phyloP scores from a whole-genome alignment of 2,888 invertebrate genomes.

The Caenorhabditis parvicauda region DNA sequence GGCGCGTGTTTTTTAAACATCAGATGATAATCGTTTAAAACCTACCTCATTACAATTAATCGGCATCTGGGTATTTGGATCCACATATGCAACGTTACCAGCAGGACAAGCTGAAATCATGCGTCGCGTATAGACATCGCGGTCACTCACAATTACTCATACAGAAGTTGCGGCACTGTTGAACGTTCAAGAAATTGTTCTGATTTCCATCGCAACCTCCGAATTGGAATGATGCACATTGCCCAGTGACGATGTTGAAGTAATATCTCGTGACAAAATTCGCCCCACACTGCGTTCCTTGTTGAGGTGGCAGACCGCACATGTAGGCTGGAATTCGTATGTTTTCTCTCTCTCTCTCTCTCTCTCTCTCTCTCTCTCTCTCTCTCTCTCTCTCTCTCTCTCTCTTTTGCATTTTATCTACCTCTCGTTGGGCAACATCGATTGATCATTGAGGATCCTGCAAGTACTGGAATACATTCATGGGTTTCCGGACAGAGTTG shows the following conservation, averaged over 20 bases:
- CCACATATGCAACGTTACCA: slow-evolving; percentile 49
- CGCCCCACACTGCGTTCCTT: slow-evolving; percentile 38
- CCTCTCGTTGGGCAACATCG: slow-evolving; percentile 47
- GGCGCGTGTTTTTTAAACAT: not conserved
- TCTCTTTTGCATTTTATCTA: not conserved
- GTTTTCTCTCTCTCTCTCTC: too few species aligned
- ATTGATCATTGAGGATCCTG: slow-evolving; percentile 34
- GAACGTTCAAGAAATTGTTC: slow-evolving; percentile 50
- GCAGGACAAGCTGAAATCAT: slow-evolving; percentile 33
- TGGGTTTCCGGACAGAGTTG: slow-evolving; percentile 39
- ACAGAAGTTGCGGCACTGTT: slow-evolving; percentile 48
- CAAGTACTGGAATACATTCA: slow-evolving; percentile 43
- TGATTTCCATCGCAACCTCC: slow-evolving; percentile 54
- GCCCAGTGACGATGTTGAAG: slow-evolving; percentile 56
- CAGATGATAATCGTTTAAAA: not conserved
- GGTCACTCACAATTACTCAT: slow-evolving; percentile 29
- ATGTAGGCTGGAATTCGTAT: slow-evolving; percentile 28
- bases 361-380: too few species aligned
- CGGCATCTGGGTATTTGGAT: slow-evolving; percentile 48
- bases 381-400: not conserved
- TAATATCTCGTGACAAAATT: slow-evolving; percentile 40
- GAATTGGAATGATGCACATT: slow-evolving; percentile 50
- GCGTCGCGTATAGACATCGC: too few species aligned
- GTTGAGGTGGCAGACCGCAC: slow-evolving; percentile 46
- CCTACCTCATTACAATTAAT: slow-evolving; percentile 42